phyloP scores from a whole-genome alignment of 2,888 invertebrate genomes.

The Plagodis dolabraria region DNA sequence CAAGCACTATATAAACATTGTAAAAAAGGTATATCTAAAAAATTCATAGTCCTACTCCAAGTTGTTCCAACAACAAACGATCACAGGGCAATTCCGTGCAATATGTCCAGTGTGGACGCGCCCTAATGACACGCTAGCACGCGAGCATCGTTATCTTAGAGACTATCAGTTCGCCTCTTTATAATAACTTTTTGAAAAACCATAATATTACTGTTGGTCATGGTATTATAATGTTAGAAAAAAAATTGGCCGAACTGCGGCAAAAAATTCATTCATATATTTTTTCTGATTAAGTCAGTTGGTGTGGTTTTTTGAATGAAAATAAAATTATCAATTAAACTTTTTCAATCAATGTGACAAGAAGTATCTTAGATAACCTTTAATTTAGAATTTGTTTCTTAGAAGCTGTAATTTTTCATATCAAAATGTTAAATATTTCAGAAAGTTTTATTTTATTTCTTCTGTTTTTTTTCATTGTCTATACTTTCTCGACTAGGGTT shows the following conservation, averaged over 20 bases:
- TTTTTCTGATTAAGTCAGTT: no score
- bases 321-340: no score
- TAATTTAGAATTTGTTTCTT: no score
- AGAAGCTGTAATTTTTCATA: no score
- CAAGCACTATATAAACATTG: no score
- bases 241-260: no score
- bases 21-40: constrained; percentile 8
- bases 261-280: no score
- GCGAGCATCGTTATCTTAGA: constrained; percentile 63
- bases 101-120: constrained; percentile 56
- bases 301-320: no score
- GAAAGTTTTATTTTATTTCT: no score
- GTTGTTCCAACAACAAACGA: not conserved
- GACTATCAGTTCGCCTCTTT: constrained; percentile 40
- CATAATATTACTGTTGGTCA: not conserved
- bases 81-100: constrained; percentile 35
- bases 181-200: constrained; percentile 33
- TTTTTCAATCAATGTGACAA: not conserved
- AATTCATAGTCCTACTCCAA: constrained; percentile 14
- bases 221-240: constrained; percentile 1
- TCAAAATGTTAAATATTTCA: no score
- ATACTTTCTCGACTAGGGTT: no score
- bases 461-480: no score
- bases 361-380: not conserved
- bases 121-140: constrained; percentile 64